phyloP scores from a whole-genome alignment of 2,797 vertebrate genomes.

The Lacerta agilis region DNA sequence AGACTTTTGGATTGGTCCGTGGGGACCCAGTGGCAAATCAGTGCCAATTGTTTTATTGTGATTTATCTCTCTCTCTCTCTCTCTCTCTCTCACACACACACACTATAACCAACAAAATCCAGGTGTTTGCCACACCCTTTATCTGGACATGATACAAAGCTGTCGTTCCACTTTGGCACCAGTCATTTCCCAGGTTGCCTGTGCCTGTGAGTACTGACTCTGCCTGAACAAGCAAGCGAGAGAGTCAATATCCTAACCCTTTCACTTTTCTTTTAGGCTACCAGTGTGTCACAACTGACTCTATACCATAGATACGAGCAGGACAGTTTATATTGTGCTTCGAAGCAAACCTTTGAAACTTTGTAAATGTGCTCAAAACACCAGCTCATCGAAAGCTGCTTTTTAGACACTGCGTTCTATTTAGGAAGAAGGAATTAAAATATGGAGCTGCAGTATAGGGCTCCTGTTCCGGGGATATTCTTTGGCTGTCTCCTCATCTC shows the following conservation, averaged over 20 bases:
- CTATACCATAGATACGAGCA: too few relatives aligned
- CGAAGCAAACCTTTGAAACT: not conserved
- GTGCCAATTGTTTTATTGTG: too few relatives aligned
- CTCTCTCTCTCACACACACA: too few relatives aligned
- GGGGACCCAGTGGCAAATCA: too few relatives aligned
- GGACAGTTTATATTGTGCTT: not conserved
- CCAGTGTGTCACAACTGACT: not conserved
- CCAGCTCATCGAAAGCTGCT: constrained; percentile 11
- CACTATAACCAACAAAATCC: not conserved
- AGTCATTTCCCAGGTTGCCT: not conserved
- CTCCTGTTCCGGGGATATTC: not conserved
- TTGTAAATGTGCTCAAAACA: not conserved
- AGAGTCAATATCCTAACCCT: not conserved
- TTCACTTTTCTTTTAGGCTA: not conserved
- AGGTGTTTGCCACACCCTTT: not conserved
- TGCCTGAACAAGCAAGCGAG: too few relatives aligned
- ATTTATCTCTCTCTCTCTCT: too few relatives aligned
- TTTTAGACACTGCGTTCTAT: constrained; percentile 46
- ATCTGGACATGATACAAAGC: not conserved
- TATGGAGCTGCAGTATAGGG: constrained; percentile 66
- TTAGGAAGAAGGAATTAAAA: constrained; percentile 46
- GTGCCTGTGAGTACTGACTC: not conserved
- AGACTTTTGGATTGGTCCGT: too few relatives aligned
- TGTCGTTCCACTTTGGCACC: not conserved
- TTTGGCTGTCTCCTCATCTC: constrained; percentile 71